Evolutionary conservation across 2,888 invertebrate species (phyloP).

Genomic region (Drosophila suboccidentalis): DNA sequence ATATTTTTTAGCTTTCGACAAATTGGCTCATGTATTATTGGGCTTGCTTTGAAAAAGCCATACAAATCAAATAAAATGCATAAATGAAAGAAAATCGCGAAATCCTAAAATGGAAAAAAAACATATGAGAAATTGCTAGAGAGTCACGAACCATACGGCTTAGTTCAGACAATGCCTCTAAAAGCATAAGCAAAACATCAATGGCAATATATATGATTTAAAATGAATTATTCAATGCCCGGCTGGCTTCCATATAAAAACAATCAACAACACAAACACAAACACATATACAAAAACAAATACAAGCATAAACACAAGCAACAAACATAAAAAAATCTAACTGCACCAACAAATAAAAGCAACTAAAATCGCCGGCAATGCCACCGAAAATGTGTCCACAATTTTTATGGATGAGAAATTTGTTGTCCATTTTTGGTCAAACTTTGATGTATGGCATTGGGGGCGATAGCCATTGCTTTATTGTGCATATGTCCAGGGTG

Average conservation of each 20-base stretch:
- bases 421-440: constrained; percentile 53
- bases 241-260: constrained; percentile 43
- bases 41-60: constrained; percentile 7
- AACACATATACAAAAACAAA: constrained; percentile 5
- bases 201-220: constrained; percentile 40
- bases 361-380: constrained; percentile 29
- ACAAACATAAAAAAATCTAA: constrained; percentile 14
- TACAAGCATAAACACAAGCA: not conserved
- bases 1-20: constrained; percentile 22
- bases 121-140: constrained; percentile 14
- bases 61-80: constrained; percentile 47
- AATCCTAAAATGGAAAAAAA: constrained; percentile 20
- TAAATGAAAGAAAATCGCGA: constrained; percentile 25
- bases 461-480: constrained; percentile 33
- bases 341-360: constrained; percentile 28
- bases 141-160: constrained; percentile 38
- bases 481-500: constrained; percentile 20
- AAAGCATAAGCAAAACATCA: constrained; percentile 56
- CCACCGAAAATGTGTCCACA: constrained; percentile 47
- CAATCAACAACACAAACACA: constrained; percentile 40
- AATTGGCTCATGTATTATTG: constrained; percentile 32
- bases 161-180: constrained; percentile 34
- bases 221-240: constrained; percentile 56
- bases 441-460: constrained; percentile 47
- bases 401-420: constrained; percentile 57